Base-by-base conservation (phyloP, 2,113 vertebrate genomes). In the Centropus unirufus region DNA sequence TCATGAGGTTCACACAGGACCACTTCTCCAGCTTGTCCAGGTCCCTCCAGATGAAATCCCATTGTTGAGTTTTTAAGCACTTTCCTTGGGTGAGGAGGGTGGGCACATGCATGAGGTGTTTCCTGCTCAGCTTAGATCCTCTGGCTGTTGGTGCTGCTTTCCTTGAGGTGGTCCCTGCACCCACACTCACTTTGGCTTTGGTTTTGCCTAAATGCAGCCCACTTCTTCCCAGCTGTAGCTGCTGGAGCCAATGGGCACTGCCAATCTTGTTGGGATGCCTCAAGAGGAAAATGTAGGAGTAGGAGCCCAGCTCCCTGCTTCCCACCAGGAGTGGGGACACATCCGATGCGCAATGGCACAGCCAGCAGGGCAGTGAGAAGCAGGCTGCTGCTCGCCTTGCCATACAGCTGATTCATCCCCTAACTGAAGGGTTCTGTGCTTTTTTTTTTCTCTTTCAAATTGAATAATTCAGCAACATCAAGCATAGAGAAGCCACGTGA, bases 251-350 rank as follows among this genome's bases (percentile, higher is more conserved):
- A 0, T 10, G 32, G 36, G 19, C 12, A 4, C 18, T 15, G 29
- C 39, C 21, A 11, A 47, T 40, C 54, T 63, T 2, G 9, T 27
- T 59, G 76, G 51, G 30, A 8, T 44, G 27, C 32, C 49, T 5
- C 66, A 14, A 55, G 29, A 34, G n/a, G 29, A 11, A 22, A 6
- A 42, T 36, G 36, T 36, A 36, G 36, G 36, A 49, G 59, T 8
- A 29, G 0, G 0, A 61, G 66, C 51, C 64, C 63, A 32, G 54
- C 7, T 77, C 23, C 36, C 34, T 13, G 57, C 59, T 21, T 29
- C 0, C 2, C 47, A 1, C 30, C 2, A 6, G 39, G 47, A 49
- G 34, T 2, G 0, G 29, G 29, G 32, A 54, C 20, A 7, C 12
- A 0, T 24, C 36, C 3, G 4, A 6, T 7, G 39, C 36, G 27